A percentile compares a stretch with the other conserved stretches of the same genome.
Evolutionary conservation across 2,797 vertebrate species (phyloP).

Genomic region (Neoniphon sammara): DNA sequence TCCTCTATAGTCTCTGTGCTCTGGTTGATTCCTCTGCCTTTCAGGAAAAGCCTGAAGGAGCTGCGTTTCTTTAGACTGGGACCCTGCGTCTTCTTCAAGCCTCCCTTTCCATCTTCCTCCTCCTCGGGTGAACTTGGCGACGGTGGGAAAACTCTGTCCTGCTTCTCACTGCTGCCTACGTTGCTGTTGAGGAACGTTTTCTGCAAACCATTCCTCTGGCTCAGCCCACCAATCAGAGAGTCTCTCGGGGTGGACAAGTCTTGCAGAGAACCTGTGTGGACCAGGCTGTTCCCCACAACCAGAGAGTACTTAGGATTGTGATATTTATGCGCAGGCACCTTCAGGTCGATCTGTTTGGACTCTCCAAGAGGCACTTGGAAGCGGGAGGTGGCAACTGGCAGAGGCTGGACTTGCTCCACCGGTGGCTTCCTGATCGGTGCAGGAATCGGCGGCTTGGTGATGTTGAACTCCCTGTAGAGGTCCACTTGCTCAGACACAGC

Average conservation of each 20-base stretch:
- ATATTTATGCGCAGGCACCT: conserved; percentile 90
- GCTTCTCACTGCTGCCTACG: conserved; percentile 26
- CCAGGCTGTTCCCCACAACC: conserved; percentile 85
- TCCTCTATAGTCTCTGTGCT: conserved; percentile 71
- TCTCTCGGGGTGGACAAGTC: conserved; percentile 71
- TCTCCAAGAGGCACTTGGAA: conserved; percentile 80
- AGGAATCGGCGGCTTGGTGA: conserved; percentile 81
- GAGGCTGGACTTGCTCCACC: conserved; percentile 53
- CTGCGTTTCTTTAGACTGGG: conserved; percentile 61
- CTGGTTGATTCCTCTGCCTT: conserved; percentile 68
- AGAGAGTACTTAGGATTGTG: conserved; percentile 96
- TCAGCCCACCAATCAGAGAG: conserved; percentile 12
- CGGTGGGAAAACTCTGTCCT: conserved; percentile 20
- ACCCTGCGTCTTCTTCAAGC: conserved; percentile 58
- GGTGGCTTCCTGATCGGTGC: conserved; percentile 61
- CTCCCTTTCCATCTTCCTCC: conserved; percentile 57
- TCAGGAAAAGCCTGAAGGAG: conserved; percentile 80
- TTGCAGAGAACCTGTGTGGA: conserved; percentile 77
- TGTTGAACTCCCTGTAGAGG: conserved; percentile 87
- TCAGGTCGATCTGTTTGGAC: conserved; percentile 63
- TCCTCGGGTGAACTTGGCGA: conserved; percentile 19
- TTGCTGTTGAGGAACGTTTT: conserved; percentile 29
- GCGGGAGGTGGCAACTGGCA: conserved; percentile 72
- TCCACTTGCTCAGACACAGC: conserved; percentile 91
- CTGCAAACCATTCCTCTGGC: conserved; percentile 50